Conservation (phyloP, 2,113 vertebrate species). For the Polypterus bichir region DNA sequence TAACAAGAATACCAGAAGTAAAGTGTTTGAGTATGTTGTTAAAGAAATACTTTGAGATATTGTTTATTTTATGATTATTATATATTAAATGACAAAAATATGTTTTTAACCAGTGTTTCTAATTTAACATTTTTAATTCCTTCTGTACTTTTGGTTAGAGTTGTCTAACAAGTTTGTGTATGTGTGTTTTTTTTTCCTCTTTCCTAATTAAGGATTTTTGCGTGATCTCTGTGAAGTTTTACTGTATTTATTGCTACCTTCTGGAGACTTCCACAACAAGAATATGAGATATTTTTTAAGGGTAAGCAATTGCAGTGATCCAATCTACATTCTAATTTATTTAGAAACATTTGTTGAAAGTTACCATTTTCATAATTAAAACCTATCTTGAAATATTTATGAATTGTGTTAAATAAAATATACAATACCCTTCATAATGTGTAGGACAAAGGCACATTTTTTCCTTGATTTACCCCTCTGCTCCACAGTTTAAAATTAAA, state of each 20-base stretch:
- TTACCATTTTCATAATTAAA: background rate
- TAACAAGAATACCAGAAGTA: no score
- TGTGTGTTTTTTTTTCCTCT: conserved; percentile 12
- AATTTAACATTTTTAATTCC: background rate
- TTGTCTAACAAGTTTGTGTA: conserved; percentile 1
- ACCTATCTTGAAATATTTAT: no score
- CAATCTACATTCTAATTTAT: background rate
- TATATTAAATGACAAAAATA: no score
- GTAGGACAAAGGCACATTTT: no score
- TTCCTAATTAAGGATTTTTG: conserved; percentile 65
- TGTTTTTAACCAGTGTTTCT: background rate
- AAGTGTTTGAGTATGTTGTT: no score
- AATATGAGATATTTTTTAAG: conserved; percentile 98
- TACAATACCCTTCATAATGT: no score
- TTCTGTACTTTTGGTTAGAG: conserved; percentile 21
- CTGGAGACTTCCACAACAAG: conserved; percentile 99
- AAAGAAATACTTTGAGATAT: no score
- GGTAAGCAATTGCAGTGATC: conserved; percentile 48
- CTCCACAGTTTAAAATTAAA: no score
- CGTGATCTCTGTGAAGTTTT: conserved; percentile 95
- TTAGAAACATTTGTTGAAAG: background rate
- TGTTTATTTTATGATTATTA: no score
- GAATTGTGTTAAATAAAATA: no score
- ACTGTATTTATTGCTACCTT: conserved; percentile 97
- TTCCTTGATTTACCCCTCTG: no score